These are phyloP conservation scores for Trialeurodes vaporariorum DNA, from an alignment of 1,140 invertebrate genomes.

Conservation along the genomic window DNA sequence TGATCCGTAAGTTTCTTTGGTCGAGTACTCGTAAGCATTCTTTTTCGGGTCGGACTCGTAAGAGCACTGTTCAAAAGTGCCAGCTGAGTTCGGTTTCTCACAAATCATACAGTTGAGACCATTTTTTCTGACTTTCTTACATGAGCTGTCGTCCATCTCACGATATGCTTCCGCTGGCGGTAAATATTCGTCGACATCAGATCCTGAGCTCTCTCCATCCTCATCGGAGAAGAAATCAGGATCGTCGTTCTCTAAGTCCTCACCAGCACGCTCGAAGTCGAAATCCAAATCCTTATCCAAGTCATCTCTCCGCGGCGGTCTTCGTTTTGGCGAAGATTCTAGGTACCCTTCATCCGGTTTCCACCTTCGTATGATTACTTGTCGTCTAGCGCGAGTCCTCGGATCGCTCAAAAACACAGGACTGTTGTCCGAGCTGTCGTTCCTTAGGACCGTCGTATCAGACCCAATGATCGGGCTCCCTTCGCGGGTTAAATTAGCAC, in stretches of 20 bases:
- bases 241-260: not conserved
- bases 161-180: not conserved
- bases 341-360: not conserved
- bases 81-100: constrained; percentile 50
- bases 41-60: constrained; percentile 53
- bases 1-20: constrained; percentile 33
- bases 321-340: not conserved
- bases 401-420: too few species aligned
- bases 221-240: not conserved
- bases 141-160: constrained; percentile 36
- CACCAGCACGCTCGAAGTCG: not conserved
- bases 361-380: not conserved
- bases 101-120: constrained; percentile 52
- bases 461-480: not conserved
- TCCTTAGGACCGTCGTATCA: too few species aligned
- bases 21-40: constrained; percentile 50
- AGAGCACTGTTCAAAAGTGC: constrained; percentile 55
- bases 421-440: too few species aligned
- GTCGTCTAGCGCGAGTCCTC: not conserved
- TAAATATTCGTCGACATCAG: not conserved
- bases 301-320: not conserved
- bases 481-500: not conserved
- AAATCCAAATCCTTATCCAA: not conserved
- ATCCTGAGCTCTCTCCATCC: not conserved
- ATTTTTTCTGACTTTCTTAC: constrained; percentile 46